A percentile compares a stretch with the other conserved stretches of the same genome.
Conservation (phyloP, 2,888 invertebrate genomes). For the Tanytarsus gracilentus region DNA sequence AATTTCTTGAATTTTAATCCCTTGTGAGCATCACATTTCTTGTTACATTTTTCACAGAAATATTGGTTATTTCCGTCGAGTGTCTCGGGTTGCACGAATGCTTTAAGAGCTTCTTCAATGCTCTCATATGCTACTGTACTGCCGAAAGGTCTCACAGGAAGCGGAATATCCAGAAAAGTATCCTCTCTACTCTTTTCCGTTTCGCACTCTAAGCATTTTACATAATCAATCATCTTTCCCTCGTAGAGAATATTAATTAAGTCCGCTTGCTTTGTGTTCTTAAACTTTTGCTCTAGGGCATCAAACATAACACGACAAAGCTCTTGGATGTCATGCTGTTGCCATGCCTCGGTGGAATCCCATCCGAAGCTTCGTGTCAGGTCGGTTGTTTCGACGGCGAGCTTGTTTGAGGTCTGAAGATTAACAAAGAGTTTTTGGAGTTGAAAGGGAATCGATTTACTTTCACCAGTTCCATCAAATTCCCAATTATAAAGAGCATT, state of each 20-base stretch:
- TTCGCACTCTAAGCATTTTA: conserved; percentile 76
- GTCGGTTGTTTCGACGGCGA: conserved; percentile 77
- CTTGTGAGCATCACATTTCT: conserved; percentile 83
- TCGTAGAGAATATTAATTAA: conserved; percentile 70
- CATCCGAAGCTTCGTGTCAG: conserved; percentile 83
- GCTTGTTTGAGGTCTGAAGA: conserved; percentile 70
- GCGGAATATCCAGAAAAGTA: conserved; percentile 74
- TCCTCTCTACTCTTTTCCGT: conserved; percentile 75
- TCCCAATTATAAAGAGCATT: conserved; percentile 81
- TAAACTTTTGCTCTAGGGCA: conserved; percentile 74
- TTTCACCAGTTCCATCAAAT: conserved; percentile 59
- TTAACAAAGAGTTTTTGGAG: conserved; percentile 76
- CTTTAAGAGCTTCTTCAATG: conserved; percentile 72
- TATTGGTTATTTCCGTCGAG: conserved; percentile 79
- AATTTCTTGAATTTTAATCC: conserved; percentile 78
- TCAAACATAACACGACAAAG: conserved; percentile 85
- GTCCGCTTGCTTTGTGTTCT: conserved; percentile 70
- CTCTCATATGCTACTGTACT: conserved; percentile 65
- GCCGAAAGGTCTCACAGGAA: conserved; percentile 77
- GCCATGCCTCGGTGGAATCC: conserved; percentile 83
- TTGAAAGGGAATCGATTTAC: conserved; percentile 74
- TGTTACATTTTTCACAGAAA: conserved; percentile 74
- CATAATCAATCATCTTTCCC: conserved; percentile 77
- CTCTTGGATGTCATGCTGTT: conserved; percentile 88
- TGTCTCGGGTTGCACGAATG: conserved; percentile 76